A percentile compares a stretch with the other conserved stretches of the same genome.
These are phyloP conservation scores for Drosophila virilis DNA, from an alignment of 1,140 invertebrate species.

Conservation along the genomic window DNA sequence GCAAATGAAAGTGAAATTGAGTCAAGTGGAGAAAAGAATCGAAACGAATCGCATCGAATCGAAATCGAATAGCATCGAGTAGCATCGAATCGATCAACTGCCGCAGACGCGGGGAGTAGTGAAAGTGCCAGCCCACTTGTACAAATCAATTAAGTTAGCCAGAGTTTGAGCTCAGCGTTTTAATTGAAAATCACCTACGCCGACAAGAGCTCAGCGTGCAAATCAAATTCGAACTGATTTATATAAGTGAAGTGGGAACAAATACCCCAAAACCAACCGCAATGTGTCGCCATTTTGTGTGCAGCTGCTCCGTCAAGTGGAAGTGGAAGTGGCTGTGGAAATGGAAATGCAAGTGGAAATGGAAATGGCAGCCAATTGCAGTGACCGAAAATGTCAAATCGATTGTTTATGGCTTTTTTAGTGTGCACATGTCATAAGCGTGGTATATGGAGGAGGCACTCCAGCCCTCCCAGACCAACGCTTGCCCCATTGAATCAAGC, in stretches of 20 bases:
- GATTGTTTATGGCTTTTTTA: conserved; percentile 17
- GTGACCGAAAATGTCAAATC: conserved; percentile 28
- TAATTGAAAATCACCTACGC: conserved; percentile 16
- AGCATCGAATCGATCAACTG: conserved; percentile 1
- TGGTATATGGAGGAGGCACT: not conserved
- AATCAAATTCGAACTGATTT: conserved; percentile 26
- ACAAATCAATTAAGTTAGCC: conserved; percentile 36
- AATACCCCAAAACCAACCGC: no score
- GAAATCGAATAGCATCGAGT: not conserved
- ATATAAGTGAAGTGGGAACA: not conserved
- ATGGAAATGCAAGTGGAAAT: not conserved
- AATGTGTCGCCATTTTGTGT: not conserved
- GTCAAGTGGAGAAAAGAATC: conserved; percentile 29
- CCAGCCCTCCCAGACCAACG: not conserved
- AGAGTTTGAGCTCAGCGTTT: not conserved
- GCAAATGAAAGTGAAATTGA: conserved; percentile 69
- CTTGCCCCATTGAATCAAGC: not conserved
- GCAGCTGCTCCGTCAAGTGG: not conserved
- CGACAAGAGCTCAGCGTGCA: conserved; percentile 11
- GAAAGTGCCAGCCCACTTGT: conserved; percentile 45
- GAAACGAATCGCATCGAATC: conserved; percentile 1
- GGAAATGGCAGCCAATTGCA: conserved; percentile 8
- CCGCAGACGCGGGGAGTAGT: not conserved
- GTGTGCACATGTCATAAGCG: conserved; percentile 10
- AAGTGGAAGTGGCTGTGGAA: not conserved